Evolutionary conservation across 2,113 vertebrate genomes (phyloP).

Genomic region (Austrofundulus limnaeus): DNA sequence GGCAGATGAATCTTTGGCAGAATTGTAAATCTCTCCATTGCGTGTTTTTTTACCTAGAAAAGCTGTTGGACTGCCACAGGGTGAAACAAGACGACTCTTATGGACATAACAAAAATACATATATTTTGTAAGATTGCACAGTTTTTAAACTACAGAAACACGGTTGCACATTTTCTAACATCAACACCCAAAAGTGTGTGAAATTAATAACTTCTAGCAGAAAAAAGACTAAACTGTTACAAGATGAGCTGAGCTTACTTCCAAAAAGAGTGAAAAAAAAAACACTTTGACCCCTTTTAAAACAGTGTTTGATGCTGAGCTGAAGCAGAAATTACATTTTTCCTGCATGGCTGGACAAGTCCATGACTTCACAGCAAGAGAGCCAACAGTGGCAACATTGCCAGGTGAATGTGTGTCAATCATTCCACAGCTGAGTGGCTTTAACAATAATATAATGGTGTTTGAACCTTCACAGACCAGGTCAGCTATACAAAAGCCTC

Average conservation of each 20-base stretch:
- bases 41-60: not conserved
- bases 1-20: constrained; percentile 27
- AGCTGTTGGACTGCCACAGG: not conserved
- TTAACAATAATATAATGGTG: not conserved
- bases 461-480: not conserved
- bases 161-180: not conserved
- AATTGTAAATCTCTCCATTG: not conserved
- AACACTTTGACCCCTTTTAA: not conserved
- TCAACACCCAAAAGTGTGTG: not conserved
- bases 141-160: not conserved
- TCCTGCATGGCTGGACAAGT: constrained; percentile 4
- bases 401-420: not conserved
- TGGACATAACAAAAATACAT: not conserved
- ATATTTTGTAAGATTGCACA: not conserved
- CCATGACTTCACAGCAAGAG: not conserved
- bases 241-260: not conserved
- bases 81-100: not conserved
- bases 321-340: not conserved
- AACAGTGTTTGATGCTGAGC: not conserved
- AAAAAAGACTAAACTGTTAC: not conserved
- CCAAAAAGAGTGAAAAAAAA: not conserved
- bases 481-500: not conserved
- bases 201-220: not conserved
- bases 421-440: not conserved
- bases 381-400: not conserved